A percentile compares a stretch with the other conserved stretches of the same genome.
phyloP scores from a whole-genome alignment of 2,888 invertebrate species.

The Aquatica leii region DNA sequence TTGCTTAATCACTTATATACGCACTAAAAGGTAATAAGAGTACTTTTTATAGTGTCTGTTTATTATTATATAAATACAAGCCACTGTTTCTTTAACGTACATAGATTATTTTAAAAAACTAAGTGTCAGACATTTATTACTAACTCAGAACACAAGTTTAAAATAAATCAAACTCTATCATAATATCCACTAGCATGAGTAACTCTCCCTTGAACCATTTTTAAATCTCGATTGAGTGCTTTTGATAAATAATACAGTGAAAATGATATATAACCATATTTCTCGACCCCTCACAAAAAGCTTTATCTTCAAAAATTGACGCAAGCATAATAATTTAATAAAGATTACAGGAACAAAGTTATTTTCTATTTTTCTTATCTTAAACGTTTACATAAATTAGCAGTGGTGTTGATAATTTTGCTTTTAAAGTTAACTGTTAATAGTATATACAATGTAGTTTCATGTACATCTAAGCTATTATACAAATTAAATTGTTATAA shows the following conservation, averaged over 20 bases:
- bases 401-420: not conserved
- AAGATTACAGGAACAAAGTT: slow-evolving; percentile 6
- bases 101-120: too few species aligned
- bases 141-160: not conserved
- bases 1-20: too few species aligned
- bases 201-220: slow-evolving; percentile 12
- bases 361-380: not conserved
- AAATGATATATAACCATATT: slow-evolving; percentile 21
- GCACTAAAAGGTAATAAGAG: too few species aligned
- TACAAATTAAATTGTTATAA: too few species aligned
- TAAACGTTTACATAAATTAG: not conserved
- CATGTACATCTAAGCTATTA: too few species aligned
- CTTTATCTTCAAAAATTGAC: slow-evolving; percentile 6
- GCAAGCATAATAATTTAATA: slow-evolving; percentile 7
- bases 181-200: slow-evolving; percentile 8
- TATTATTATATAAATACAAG: too few species aligned
- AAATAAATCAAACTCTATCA: slow-evolving; percentile 11
- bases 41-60: too few species aligned
- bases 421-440: too few species aligned
- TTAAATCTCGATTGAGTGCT: slow-evolving; percentile 19
- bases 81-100: too few species aligned
- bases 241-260: slow-evolving; percentile 19
- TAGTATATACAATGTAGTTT: too few species aligned
- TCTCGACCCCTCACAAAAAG: slow-evolving; percentile 14
- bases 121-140: not conserved